These are phyloP conservation scores for Platyura marginata DNA, from an alignment of 1,140 invertebrate genomes.

Conservation along the genomic window DNA sequence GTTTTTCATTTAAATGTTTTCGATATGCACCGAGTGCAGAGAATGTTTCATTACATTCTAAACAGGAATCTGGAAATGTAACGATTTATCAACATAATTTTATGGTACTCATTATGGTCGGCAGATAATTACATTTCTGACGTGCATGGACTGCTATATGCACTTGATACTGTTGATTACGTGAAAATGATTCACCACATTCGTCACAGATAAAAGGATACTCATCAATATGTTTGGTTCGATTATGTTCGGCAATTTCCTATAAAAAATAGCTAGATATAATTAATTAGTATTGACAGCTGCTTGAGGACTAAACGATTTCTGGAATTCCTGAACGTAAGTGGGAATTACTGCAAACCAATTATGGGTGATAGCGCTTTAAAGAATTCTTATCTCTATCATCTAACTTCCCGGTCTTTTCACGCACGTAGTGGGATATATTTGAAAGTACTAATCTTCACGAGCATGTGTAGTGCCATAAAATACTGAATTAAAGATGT, in stretches of 20 bases:
- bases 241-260: conserved; percentile 22
- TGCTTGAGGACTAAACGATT: no score
- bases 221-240: conserved; percentile 20
- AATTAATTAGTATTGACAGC: no score
- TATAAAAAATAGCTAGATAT: no score
- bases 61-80: conserved; percentile 12
- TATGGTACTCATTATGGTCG: background rate
- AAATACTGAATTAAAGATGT: no score
- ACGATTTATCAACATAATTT: background rate
- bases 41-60: conserved; percentile 19
- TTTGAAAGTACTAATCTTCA: no score
- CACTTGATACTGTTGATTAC: conserved; percentile 21
- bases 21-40: conserved; percentile 19
- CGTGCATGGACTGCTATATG: conserved; percentile 22
- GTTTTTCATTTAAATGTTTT: conserved; percentile 21
- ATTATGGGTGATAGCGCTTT: no score
- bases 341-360: no score
- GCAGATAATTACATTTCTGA: conserved; percentile 11
- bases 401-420: no score
- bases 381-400: no score
- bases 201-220: conserved; percentile 24
- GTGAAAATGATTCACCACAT: conserved; percentile 23
- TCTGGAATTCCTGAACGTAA: no score
- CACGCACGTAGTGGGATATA: no score
- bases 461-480: no score